phyloP scores from a whole-genome alignment of 2,113 vertebrate species.

The Engraulis encrasicolus region DNA sequence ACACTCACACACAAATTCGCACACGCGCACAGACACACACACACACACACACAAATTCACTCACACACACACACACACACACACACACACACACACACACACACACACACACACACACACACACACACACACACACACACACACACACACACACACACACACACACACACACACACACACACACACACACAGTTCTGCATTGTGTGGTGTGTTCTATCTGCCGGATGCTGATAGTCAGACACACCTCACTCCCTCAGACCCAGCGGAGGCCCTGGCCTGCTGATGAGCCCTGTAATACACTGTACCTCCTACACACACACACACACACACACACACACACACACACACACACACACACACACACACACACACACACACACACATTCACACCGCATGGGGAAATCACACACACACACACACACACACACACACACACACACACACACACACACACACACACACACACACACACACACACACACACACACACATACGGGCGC shows the following conservation, averaged over 20 bases:
- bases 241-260: slow-evolving; percentile 42
- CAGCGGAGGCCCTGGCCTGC: slow-evolving; percentile 13
- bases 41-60: no score
- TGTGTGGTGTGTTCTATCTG: slow-evolving; percentile 49
- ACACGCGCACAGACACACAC: no score
- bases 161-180: slow-evolving; percentile 27
- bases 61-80: no score
- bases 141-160: slow-evolving; percentile 24
- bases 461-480: not conserved
- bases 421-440: not conserved
- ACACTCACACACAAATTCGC: no score
- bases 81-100: no score
- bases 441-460: not conserved
- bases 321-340: slow-evolving; percentile 1
- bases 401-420: not conserved
- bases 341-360: not conserved
- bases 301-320: not conserved
- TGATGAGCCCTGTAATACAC: slow-evolving; percentile 8
- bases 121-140: slow-evolving; percentile 42
- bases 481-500: not conserved
- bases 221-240: slow-evolving; percentile 40
- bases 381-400: not conserved
- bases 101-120: no score
- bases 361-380: not conserved
- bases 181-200: slow-evolving; percentile 54